Percentiles rank a stretch among this genome's conserved stretches.
phyloP scores from a whole-genome alignment of 2,113 vertebrate genomes.

The Toxostoma redivivum region DNA sequence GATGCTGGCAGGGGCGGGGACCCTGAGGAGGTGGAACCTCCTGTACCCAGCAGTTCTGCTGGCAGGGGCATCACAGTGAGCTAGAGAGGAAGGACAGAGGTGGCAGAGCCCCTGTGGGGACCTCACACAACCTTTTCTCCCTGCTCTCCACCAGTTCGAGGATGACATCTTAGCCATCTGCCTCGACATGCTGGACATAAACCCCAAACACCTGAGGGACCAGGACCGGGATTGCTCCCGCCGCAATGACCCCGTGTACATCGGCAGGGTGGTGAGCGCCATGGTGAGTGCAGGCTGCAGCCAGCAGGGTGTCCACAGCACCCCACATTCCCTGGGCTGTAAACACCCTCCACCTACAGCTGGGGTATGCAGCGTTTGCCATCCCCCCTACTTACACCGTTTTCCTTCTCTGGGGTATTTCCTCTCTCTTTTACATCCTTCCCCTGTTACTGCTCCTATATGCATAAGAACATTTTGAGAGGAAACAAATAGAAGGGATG shows the following conservation, averaged over 20 bases:
- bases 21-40: neutral
- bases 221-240: constrained; percentile 74
- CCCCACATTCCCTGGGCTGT: neutral
- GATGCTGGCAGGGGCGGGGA: neutral
- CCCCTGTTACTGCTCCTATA: neutral
- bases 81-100: neutral
- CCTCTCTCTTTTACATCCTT: neutral
- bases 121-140: neutral
- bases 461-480: neutral
- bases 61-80: neutral
- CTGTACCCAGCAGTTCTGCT: neutral
- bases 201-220: constrained; percentile 79
- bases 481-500: neutral
- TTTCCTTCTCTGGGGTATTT: neutral
- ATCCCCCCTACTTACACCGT: neutral
- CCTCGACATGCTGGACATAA: constrained; percentile 81
- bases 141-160: constrained; percentile 76
- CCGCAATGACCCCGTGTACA: constrained; percentile 76
- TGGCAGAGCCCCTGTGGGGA: neutral
- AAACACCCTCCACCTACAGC: neutral
- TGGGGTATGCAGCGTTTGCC: neutral
- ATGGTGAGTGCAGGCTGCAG: constrained; percentile 76
- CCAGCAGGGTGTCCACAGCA: neutral
- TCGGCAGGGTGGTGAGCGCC: constrained; percentile 84
- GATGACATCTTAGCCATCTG: constrained; percentile 79